A percentile compares a stretch with the other conserved stretches of the same genome.
phyloP scores from a whole-genome alignment of 2,113 vertebrate genomes.

The Pangasianodon hypophthalmus region DNA sequence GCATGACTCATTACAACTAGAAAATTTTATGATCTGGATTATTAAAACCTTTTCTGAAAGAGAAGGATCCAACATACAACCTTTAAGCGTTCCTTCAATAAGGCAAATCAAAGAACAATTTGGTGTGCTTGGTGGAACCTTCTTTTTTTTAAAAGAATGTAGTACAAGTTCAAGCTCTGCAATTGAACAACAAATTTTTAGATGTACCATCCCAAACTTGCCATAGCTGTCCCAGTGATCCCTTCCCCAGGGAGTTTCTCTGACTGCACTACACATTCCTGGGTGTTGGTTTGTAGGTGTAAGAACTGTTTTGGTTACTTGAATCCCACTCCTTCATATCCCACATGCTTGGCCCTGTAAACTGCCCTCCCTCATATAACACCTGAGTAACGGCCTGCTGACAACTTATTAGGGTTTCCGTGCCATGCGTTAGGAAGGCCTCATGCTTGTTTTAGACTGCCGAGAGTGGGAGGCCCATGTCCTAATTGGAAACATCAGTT shows the following conservation, averaged over 20 bases:
- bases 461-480: slow-evolving; percentile 68
- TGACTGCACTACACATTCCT: background rate
- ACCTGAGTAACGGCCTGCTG: slow-evolving; percentile 67
- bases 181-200: background rate
- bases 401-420: slow-evolving; percentile 70
- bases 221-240: background rate
- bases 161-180: background rate
- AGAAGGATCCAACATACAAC: background rate
- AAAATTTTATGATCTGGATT: background rate
- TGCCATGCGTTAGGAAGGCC: slow-evolving; percentile 64
- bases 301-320: background rate
- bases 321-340: background rate
- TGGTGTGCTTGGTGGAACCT: background rate
- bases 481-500: slow-evolving; percentile 60
- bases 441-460: slow-evolving; percentile 76
- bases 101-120: background rate
- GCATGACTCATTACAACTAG: background rate
- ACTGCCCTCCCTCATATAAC: slow-evolving; percentile 64
- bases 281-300: background rate
- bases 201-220: background rate
- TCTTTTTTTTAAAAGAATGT: background rate
- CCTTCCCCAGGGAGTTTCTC: background rate
- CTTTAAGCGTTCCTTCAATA: background rate
- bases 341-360: slow-evolving; percentile 18
- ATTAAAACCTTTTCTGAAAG: background rate